Evolutionary conservation across 1,140 invertebrate species (phyloP).

Genomic region (Orussus abietinus): DNA sequence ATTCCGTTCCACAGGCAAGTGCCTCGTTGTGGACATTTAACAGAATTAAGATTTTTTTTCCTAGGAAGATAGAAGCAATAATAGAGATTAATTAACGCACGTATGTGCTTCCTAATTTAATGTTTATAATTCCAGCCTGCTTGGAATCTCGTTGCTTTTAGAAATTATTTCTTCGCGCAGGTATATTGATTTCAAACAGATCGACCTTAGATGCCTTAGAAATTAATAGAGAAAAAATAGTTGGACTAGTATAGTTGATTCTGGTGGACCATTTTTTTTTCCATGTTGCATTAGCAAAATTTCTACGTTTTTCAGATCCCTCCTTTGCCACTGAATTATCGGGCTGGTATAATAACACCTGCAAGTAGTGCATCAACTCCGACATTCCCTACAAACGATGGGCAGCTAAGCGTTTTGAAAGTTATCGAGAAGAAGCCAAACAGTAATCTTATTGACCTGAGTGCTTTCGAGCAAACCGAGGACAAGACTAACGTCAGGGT

Average conservation of each 20-base stretch:
- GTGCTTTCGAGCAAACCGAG: slow-evolving; percentile 43
- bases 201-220: no score
- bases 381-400: slow-evolving; percentile 34
- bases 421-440: slow-evolving; percentile 54
- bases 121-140: slow-evolving; percentile 39
- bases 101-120: slow-evolving; percentile 12
- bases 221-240: no score
- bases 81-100: slow-evolving; percentile 8
- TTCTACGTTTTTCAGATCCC: slow-evolving; percentile 51
- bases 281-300: no score
- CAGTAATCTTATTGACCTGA: slow-evolving; percentile 58
- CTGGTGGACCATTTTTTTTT: no score
- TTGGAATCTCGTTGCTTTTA: slow-evolving; percentile 46
- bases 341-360: slow-evolving; percentile 27
- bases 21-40: slow-evolving; percentile 10
- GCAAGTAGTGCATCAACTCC: slow-evolving; percentile 20
- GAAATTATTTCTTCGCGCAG: slow-evolving; percentile 43
- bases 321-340: slow-evolving; percentile 48
- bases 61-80: no score
- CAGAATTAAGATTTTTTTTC: slow-evolving; percentile 7
- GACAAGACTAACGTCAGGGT: slow-evolving; percentile 65
- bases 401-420: slow-evolving; percentile 48
- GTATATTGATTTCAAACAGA: slow-evolving; percentile 28
- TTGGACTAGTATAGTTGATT: no score
- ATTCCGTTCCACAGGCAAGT: slow-evolving; percentile 46